Conservation (phyloP, 2,888 invertebrate species). For the Ormyrus nitidulus region DNA sequence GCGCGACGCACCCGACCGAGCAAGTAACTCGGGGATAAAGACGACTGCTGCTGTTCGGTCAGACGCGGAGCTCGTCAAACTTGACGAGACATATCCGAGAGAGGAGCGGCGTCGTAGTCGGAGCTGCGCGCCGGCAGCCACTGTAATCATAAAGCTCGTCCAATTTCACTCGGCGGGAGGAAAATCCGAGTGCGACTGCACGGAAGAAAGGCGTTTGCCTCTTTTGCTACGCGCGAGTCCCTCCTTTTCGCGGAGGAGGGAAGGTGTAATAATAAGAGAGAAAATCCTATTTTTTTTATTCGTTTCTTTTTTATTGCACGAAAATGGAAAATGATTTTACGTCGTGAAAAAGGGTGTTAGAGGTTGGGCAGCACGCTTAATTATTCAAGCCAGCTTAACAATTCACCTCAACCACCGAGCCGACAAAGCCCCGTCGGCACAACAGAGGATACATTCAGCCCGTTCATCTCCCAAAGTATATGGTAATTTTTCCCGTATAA, state of each 20-base stretch:
- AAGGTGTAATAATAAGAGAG: background rate
- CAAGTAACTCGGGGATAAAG: conserved; percentile 40
- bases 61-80: conserved; percentile 29
- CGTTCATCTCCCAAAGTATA: background rate
- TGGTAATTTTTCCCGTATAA: conserved; percentile 19
- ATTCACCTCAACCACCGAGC: no score
- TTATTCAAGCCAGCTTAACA: no score
- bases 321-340: no score
- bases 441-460: no score
- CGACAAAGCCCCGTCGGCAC: no score
- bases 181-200: conserved; percentile 57
- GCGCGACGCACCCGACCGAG: conserved; percentile 19
- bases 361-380: no score
- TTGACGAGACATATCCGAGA: conserved; percentile 22
- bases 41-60: background rate
- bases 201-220: conserved; percentile 36
- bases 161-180: conserved; percentile 46
- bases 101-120: background rate
- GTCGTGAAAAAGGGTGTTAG: no score
- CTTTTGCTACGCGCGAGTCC: background rate
- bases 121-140: conserved; percentile 8
- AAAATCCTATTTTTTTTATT: no score
- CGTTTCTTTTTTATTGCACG: no score
- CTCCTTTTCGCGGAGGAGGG: background rate
- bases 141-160: conserved; percentile 55